Evolutionary conservation across 2,888 invertebrate species (phyloP).

Genomic region (Caenorhabditis afra): DNA sequence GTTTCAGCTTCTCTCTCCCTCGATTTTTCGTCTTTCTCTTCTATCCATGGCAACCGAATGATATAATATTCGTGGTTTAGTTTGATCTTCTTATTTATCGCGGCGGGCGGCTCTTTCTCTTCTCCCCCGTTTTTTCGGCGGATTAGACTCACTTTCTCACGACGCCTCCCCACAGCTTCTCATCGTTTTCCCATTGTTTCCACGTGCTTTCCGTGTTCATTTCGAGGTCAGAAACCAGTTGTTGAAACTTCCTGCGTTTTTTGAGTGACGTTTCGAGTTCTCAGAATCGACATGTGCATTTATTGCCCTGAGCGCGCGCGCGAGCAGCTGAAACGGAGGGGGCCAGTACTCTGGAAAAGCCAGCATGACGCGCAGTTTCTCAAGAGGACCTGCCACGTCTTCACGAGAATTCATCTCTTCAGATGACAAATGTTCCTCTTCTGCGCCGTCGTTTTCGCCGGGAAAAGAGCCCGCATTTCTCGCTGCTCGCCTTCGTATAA

Average conservation of each 20-base stretch:
- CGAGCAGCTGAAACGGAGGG: constrained; percentile 7
- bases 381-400: background rate
- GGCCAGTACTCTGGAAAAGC: background rate
- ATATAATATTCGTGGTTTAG: constrained; percentile 42
- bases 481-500: constrained; percentile 2
- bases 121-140: background rate
- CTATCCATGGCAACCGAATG: constrained; percentile 46
- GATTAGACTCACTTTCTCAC: constrained; percentile 5
- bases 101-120: constrained; percentile 10
- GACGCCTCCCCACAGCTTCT: no score
- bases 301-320: constrained; percentile 21
- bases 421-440: background rate
- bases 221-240: background rate
- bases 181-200: no score
- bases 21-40: constrained; percentile 13
- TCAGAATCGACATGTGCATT: constrained; percentile 43
- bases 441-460: background rate
- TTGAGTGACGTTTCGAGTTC: constrained; percentile 42
- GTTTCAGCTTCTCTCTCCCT: constrained; percentile 31
- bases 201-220: no score
- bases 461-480: constrained; percentile 3
- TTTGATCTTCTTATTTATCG: constrained; percentile 52
- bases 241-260: background rate
- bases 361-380: no score
- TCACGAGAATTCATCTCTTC: background rate